Evolutionary conservation across 2,888 invertebrate species (phyloP).

Genomic region (Oligia fasciuncula): DNA sequence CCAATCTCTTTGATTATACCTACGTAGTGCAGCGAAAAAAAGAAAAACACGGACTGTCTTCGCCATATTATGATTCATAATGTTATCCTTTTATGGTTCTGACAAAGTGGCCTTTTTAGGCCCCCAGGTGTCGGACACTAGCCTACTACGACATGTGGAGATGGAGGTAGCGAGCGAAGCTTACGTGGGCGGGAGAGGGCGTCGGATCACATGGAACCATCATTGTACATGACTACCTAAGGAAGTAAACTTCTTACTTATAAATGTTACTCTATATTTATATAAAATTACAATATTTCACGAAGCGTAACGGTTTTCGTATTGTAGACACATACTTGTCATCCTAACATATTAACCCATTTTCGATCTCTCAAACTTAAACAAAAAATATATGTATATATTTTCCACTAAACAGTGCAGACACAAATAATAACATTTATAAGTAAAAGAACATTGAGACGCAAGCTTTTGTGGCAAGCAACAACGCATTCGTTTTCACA

Average conservation of each 20-base stretch:
- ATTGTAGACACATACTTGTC: slow-evolving; percentile 51
- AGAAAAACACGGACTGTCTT: no score
- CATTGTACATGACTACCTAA: slow-evolving; percentile 33
- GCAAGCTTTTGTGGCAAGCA: slow-evolving; percentile 38
- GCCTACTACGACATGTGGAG: slow-evolving; percentile 21
- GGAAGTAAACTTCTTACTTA: slow-evolving; percentile 55
- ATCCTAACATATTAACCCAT: slow-evolving; percentile 33
- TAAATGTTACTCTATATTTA: slow-evolving; percentile 63
- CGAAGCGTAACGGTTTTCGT: slow-evolving; percentile 63
- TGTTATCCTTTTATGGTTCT: no score
- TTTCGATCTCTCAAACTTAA: slow-evolving; percentile 40
- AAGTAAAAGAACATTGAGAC: slow-evolving; percentile 54
- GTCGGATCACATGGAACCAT: slow-evolving; percentile 30
- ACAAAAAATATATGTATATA: slow-evolving; percentile 21
- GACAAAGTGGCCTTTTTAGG: no score
- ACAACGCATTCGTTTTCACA: slow-evolving; percentile 24
- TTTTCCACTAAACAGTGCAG: slow-evolving; percentile 34
- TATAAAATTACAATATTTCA: slow-evolving; percentile 61
- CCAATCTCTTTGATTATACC: no score
- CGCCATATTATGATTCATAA: no score
- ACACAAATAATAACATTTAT: slow-evolving; percentile 62
- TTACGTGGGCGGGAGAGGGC: slow-evolving; percentile 14
- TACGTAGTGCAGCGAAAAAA: no score
- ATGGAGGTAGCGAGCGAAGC: slow-evolving; percentile 28
- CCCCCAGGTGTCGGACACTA: slow-evolving; percentile 17